phyloP scores from a whole-genome alignment of 2,888 invertebrate species.

The Dioctria rufipes region DNA sequence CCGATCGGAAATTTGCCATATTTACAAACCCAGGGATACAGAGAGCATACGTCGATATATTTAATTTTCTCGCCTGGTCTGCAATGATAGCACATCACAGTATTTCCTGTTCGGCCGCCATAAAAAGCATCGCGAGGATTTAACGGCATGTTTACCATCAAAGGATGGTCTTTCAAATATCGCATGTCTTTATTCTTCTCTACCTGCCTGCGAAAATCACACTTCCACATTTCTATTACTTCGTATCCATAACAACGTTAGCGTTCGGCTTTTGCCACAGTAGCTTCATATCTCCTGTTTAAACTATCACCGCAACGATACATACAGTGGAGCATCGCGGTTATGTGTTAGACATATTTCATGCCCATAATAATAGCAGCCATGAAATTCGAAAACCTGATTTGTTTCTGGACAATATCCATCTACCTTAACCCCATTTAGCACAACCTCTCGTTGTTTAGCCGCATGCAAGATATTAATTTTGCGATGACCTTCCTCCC shows the following conservation, averaged over 20 bases:
- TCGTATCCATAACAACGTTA: constrained; percentile 41
- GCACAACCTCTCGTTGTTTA: too few species aligned
- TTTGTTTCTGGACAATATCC: too few species aligned
- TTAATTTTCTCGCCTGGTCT: constrained; percentile 60
- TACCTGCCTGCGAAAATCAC: neutral
- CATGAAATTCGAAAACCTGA: too few species aligned
- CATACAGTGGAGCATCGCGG: neutral
- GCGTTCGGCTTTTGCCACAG: constrained; percentile 18
- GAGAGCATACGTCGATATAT: constrained; percentile 62
- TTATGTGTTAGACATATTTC: constrained; percentile 6
- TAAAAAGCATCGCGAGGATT: constrained; percentile 62
- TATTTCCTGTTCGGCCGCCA: constrained; percentile 62
- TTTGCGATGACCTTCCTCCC: too few species aligned
- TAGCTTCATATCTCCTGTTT: constrained; percentile 12
- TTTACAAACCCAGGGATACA: constrained; percentile 64
- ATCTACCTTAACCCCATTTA: too few species aligned
- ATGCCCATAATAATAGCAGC: too few species aligned
- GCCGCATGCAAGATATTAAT: too few species aligned
- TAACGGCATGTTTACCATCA: constrained; percentile 46
- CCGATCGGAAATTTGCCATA: constrained; percentile 63
- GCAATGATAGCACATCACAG: constrained; percentile 59
- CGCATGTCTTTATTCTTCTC: neutral
- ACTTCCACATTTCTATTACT: constrained; percentile 51
- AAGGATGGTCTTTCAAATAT: neutral
- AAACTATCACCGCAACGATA: constrained; percentile 6